These are phyloP conservation scores for Acrocephalus arundinaceus DNA, from an alignment of 2,113 vertebrate genomes.

Conservation along the genomic window DNA sequence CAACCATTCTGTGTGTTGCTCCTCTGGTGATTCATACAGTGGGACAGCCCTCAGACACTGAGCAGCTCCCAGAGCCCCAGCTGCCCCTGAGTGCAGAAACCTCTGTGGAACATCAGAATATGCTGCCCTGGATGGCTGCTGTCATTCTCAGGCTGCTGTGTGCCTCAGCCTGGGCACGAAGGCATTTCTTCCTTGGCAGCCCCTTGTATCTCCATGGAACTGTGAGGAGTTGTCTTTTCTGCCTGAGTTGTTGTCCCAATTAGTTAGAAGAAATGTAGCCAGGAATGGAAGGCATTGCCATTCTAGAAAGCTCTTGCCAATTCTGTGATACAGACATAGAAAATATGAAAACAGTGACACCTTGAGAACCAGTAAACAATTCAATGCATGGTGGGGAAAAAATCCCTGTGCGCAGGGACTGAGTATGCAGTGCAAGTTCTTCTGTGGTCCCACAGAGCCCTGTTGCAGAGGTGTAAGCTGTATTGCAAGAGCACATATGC, in stretches of 20 bases:
- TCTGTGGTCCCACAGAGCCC: neutral
- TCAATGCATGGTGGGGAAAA: rapidly evolving
- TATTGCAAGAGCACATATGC: neutral
- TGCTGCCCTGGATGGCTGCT: neutral
- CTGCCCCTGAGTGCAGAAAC: rapidly evolving
- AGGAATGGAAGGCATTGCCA: neutral
- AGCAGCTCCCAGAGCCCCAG: neutral
- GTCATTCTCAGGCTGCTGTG: neutral
- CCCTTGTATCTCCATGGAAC: neutral
- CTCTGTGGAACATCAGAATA: neutral
- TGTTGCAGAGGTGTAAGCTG: neutral
- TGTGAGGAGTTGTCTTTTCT: neutral
- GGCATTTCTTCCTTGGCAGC: neutral
- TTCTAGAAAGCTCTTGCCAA: neutral
- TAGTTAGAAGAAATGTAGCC: neutral
- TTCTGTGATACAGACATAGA: neutral
- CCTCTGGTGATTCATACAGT: neutral
- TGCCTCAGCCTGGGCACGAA: neutral
- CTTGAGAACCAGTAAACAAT: neutral
- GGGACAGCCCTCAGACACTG: neutral
- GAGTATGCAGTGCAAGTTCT: rapidly evolving
- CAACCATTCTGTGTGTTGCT: rapidly evolving
- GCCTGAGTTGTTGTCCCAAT: neutral
- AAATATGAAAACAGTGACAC: neutral
- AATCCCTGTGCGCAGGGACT: neutral